Evolutionary conservation across 2,888 invertebrate species (phyloP).

Genomic region (Dicyrtoma fusca): DNA sequence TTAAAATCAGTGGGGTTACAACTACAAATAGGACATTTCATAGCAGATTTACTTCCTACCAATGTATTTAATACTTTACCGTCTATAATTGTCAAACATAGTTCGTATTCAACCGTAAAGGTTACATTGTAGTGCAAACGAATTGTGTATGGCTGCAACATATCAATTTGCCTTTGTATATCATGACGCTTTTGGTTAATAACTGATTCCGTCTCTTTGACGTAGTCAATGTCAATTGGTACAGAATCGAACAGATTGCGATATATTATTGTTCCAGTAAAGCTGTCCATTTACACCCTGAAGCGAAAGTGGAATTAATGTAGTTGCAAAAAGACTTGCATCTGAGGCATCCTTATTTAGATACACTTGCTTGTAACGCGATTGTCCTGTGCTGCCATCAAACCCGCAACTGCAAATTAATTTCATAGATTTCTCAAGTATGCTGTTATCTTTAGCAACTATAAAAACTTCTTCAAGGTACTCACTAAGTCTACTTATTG

Average conservation of each 20-base stretch:
- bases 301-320: slow-evolving; percentile 33
- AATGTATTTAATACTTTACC: slow-evolving; percentile 35
- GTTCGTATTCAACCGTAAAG: too few relatives aligned
- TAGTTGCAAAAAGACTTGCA: slow-evolving; percentile 26
- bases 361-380: slow-evolving; percentile 31
- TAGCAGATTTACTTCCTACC: slow-evolving; percentile 8
- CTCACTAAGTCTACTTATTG: too few relatives aligned
- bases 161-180: too few relatives aligned
- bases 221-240: slow-evolving; percentile 29
- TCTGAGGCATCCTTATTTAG: background rate
- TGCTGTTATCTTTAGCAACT: too few relatives aligned
- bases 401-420: slow-evolving; percentile 36
- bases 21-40: slow-evolving; percentile 36
- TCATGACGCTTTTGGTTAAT: background rate
- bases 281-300: background rate
- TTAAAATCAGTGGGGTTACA: slow-evolving; percentile 29
- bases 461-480: too few relatives aligned
- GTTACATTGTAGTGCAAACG: too few relatives aligned
- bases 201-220: slow-evolving; percentile 25
- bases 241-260: slow-evolving; percentile 34
- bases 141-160: too few relatives aligned
- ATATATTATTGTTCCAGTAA: slow-evolving; percentile 26
- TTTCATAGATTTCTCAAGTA: too few relatives aligned
- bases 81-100: slow-evolving; percentile 33
- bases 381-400: slow-evolving; percentile 36